These are phyloP conservation scores for Xylota segnis DNA, from an alignment of 2,888 invertebrate species.

Conservation along the genomic window DNA sequence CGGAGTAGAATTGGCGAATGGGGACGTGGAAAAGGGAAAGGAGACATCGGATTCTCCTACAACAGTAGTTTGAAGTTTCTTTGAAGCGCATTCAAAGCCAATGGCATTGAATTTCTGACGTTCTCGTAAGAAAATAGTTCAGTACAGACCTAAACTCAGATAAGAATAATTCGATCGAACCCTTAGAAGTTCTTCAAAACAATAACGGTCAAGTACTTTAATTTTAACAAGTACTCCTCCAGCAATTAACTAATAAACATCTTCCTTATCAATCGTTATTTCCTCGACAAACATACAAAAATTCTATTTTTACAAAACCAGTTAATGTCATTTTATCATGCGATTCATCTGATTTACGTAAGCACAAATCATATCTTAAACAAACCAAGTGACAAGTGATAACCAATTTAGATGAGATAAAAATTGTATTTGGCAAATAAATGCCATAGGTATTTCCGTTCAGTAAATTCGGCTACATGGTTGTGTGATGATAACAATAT, in stretches of 20 bases:
- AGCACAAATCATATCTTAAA: conserved; percentile 42
- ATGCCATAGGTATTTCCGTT: not conserved
- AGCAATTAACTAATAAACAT: conserved; percentile 13
- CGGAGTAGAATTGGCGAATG: too few species aligned
- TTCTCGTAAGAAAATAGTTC: not conserved
- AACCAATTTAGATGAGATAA: conserved; percentile 58
- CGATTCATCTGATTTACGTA: conserved; percentile 42
- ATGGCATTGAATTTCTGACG: too few species aligned
- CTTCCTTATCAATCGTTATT: conserved; percentile 15
- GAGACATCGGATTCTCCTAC: too few species aligned
- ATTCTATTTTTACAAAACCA: not conserved
- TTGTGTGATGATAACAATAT: conserved; percentile 37
- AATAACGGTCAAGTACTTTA: conserved; percentile 13
- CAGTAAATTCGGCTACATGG: conserved; percentile 26
- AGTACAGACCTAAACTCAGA: not conserved
- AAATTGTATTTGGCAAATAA: conserved; percentile 13
- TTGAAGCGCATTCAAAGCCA: too few species aligned
- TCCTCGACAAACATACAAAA: not conserved
- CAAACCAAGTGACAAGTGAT: conserved; percentile 56
- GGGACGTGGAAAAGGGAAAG: too few species aligned
- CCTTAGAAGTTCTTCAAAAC: not conserved
- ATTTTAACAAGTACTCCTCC: conserved; percentile 12
- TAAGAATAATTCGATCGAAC: not conserved
- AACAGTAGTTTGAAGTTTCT: too few species aligned
- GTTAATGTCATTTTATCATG: conserved; percentile 28